Base-by-base conservation (phyloP, 2,113 vertebrate genomes). In the Hypocryptadius cinnamomeus region DNA sequence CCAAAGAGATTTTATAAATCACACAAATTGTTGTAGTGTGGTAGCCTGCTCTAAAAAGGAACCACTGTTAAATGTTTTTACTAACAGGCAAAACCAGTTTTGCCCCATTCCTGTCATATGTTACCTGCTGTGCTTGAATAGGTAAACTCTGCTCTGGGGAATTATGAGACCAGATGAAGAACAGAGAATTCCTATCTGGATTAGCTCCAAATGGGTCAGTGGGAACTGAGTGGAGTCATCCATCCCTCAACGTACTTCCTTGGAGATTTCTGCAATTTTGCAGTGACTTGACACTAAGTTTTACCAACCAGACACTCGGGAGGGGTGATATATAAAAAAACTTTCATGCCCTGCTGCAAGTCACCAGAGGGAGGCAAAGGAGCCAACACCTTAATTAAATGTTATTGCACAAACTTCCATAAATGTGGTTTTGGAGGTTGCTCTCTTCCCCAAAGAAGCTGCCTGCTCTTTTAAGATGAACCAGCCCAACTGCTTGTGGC, bases 51-150 rank as follows among this genome's bases (percentile, higher is more conserved):
- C 37, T 54, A 16, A 90, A 88, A 88, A 92, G 21, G 2, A 94
- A 54, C 30, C 24, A 44, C 64, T 88, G 82, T n/a, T 3, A 90
- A 87, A 88, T 56, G 42, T 42, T 79, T 95, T 90, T 80, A 85
- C 15, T 35, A 90, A 91, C 79, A 92, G 64, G 88, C 79, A 89
- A 70, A 86, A 89, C 90, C 64, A 92, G 88, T 88, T 90, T 64
- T 92, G 44, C 53, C 44, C 89, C 89, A 92, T 89, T 95, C 86
- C 86, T 89, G 65, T 92, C 61, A 51, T 24, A 45, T 8, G 10
- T 74, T 90, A 81, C 72, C 65, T 90, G 45, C 53, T 45, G 20
- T 48, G 85, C 65, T 68, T 89, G 83, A 96, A 84, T 22, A 94
- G 47, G 44, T 89, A 90, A 93, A 8, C 51, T 89, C 60, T 78